Conservation (phyloP, 2,113 vertebrate genomes). For the Chaetura pelagica region DNA sequence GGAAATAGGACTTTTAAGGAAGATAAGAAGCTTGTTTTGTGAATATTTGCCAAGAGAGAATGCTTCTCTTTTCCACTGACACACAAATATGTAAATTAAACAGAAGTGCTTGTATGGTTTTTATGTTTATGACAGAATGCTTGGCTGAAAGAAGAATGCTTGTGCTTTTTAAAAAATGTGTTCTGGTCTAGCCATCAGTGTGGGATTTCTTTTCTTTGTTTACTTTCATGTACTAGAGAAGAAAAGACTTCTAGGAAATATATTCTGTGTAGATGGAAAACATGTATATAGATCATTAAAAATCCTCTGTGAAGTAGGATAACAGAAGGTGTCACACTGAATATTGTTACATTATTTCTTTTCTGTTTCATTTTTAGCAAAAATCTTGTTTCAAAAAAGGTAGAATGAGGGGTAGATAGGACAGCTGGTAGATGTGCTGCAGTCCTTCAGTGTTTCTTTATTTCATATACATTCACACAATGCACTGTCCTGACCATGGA, state of each 20-base stretch:
- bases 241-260: neutral
- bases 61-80: neutral
- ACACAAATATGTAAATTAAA: constrained; percentile 26
- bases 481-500: neutral
- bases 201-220: neutral
- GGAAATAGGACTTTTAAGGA: neutral
- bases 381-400: neutral
- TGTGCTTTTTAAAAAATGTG: neutral
- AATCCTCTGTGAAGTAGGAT: neutral
- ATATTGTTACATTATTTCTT: neutral
- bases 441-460: neutral
- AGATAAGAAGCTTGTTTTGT: constrained; percentile 17
- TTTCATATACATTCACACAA: neutral
- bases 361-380: constrained; percentile 17
- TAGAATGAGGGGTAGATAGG: neutral
- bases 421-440: neutral
- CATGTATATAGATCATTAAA: neutral
- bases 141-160: neutral
- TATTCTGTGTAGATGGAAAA: neutral
- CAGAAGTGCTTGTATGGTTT: neutral
- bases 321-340: neutral
- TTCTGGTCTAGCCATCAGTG: neutral
- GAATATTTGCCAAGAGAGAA: constrained; percentile 24
- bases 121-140: constrained; percentile 4
- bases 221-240: neutral